Evolutionary conservation across 2,113 vertebrate genomes (phyloP).

Genomic region (Cryptomyrus ogoouensis): DNA sequence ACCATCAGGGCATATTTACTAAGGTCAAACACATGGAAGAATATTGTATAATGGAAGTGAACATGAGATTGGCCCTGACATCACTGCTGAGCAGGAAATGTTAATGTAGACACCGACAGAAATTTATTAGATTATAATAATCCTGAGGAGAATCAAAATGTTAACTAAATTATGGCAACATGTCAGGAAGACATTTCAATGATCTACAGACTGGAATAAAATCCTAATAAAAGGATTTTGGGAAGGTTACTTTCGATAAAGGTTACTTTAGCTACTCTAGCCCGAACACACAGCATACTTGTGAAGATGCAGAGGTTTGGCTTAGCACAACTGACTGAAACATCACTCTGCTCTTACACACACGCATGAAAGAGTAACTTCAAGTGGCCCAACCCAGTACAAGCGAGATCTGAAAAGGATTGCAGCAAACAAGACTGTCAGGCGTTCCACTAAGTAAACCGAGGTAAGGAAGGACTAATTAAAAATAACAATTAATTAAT

Average conservation of each 20-base stretch:
- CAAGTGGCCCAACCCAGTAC: not conserved
- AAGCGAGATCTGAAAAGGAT: no score
- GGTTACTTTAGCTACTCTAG: not conserved
- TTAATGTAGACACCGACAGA: not conserved
- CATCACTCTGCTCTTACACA: not conserved
- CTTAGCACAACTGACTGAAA: not conserved
- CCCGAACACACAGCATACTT: not conserved
- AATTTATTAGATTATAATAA: not conserved
- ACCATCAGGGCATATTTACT: not conserved
- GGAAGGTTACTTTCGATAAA: not conserved
- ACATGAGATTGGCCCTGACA: not conserved
- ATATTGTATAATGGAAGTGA: not conserved
- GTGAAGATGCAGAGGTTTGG: not conserved
- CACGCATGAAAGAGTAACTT: not conserved
- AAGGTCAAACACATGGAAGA: not conserved
- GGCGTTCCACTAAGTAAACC: not conserved
- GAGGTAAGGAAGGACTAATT: not conserved
- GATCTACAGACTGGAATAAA: not conserved
- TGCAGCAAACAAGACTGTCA: not conserved
- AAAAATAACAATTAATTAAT: not conserved
- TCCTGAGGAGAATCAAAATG: not conserved
- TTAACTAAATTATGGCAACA: not conserved
- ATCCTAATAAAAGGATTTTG: not conserved
- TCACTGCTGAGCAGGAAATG: not conserved
- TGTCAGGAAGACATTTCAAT: not conserved